Conservation (phyloP, 2,113 vertebrate species). For the Bos taurus region ARS-UCD2.0 NC_037348.1:44224501-44225000, state of each 20-base stretch:
- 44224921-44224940: constrained; percentile 28
- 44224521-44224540: background rate
- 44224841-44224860: background rate
- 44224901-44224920: constrained; percentile 45
- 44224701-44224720: background rate
- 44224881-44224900: constrained; percentile 15
- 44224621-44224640: background rate
- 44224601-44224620: background rate
- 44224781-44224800: background rate
- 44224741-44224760: background rate
- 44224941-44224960: constrained; percentile 66
- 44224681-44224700: background rate
- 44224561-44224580: background rate
- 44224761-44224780: background rate
- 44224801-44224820: background rate
- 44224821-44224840: background rate
- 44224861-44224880: constrained; percentile 42
- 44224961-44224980: constrained; percentile 60
- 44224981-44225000: constrained; percentile 62
- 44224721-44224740: background rate
- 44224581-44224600: background rate
- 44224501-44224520: background rate
- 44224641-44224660: background rate
- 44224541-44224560: background rate
- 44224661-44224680: background rate